Evolutionary conservation across 2,113 vertebrate species (phyloP).

Genomic region (Chitala chitala): DNA sequence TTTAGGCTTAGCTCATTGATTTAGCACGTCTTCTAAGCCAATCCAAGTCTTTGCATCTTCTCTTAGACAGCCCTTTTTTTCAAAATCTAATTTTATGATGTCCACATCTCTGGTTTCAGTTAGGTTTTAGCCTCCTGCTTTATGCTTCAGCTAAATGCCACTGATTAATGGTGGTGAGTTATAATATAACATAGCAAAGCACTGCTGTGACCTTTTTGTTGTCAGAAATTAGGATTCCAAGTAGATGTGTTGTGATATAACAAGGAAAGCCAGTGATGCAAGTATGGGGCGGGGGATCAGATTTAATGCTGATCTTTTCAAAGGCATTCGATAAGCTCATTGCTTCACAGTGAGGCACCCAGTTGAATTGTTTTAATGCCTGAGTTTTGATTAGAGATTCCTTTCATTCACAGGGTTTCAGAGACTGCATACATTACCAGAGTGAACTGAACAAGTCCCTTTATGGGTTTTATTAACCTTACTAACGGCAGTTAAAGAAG

Average conservation of each 20-base stretch:
- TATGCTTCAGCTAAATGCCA: not conserved
- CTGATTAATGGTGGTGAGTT: slow-evolving; percentile 27
- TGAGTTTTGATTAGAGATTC: slow-evolving; percentile 26
- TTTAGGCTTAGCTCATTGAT: no score
- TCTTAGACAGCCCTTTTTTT: not conserved
- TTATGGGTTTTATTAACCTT: no score
- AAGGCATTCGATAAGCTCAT: slow-evolving; percentile 39
- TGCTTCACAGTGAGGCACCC: slow-evolving; percentile 27
- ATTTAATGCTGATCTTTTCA: slow-evolving; percentile 41
- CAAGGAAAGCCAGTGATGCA: not conserved
- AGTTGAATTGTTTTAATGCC: not conserved
- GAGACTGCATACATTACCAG: slow-evolving; percentile 34
- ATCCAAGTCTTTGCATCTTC: no score
- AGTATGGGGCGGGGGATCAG: slow-evolving; percentile 22
- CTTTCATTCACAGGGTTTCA: slow-evolving; percentile 40
- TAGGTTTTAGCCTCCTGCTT: slow-evolving; percentile 8
- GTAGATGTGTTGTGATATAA: slow-evolving; percentile 27
- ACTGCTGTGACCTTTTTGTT: slow-evolving; percentile 28
- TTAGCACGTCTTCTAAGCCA: no score
- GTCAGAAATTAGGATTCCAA: slow-evolving; percentile 24
- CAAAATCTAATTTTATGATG: no score
- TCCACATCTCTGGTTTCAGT: not conserved
- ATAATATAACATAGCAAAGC: slow-evolving; percentile 26
- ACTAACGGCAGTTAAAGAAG: no score
- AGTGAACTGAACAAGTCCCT: not conserved